Base-by-base conservation (phyloP, 2,113 vertebrate genomes). In the Tinamus guttatus region DNA sequence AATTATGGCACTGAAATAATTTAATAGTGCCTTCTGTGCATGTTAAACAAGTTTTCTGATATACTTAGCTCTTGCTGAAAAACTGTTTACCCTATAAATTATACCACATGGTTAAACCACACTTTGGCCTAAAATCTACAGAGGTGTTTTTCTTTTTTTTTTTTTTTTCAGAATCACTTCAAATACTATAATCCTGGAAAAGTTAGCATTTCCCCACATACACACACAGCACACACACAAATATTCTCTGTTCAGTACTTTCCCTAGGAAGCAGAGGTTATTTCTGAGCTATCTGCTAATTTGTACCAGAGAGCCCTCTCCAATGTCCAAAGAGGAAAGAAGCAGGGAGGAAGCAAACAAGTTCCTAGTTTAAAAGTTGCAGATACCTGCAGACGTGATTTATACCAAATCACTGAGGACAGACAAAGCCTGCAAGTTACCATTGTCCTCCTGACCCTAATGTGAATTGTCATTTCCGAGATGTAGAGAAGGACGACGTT, bases 1-100 rank as follows among this genome's bases (percentile, higher is more conserved):
- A 98, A 87, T 98, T 96, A 97, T 88, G 82, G 88, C 76, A 94
- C 81, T 92, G 96, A 97, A 97, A 97, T 96, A 97, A 97, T 96
- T 97, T 96, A 95, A 86, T 78, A 59, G 78, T 67, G 95, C 95
- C 96, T 97, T 98, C 97, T 98, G 96, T 98, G 96, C 91, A 95
- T 93, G 90, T 96, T 96, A 97, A 97, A 96, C 84, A 87, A 96
- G 95, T 94, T 96, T 91, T 84, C 82, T 93, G 95, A 92, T 94
- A 87, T 36, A 93, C 81, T 93, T 95, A 96, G 86, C 68, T 95
- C 96, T 87, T 94, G 58, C 54, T 92, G 81, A 94, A 97, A 95
- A 94, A 89, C 96, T 97, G 97, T 97, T 97, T 97, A 95, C 64
- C 74, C 89, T 90, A 89, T 93, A 97, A 97, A 96, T 97, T 96